A percentile compares a stretch with the other conserved stretches of the same genome.
phyloP scores from a whole-genome alignment of 2,797 vertebrate genomes.

The Sphaeramia orbicularis region DNA sequence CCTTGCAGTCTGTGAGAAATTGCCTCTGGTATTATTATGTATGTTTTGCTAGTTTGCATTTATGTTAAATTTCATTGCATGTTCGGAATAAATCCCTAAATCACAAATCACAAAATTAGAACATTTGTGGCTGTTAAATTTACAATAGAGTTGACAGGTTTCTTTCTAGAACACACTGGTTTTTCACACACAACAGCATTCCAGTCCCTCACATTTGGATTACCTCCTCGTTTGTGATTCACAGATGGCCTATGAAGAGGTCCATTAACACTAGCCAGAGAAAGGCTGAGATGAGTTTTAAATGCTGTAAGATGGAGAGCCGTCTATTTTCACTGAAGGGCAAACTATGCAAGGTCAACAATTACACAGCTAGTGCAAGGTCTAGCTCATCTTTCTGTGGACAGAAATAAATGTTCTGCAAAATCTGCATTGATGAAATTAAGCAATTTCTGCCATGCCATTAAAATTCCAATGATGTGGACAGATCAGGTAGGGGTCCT shows the following conservation, averaged over 20 bases:
- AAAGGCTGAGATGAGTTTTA: constrained; percentile 72
- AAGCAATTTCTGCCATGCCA: constrained; percentile 41
- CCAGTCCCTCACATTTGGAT: constrained; percentile 54
- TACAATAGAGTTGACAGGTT: constrained; percentile 30
- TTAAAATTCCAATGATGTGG: constrained; percentile 71
- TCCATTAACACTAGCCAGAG: constrained; percentile 68
- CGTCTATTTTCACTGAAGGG: constrained; percentile 61
- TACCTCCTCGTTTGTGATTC: constrained; percentile 47
- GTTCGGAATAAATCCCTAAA: too few relatives aligned
- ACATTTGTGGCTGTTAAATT: constrained; percentile 25
- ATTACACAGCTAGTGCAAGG: constrained; percentile 40
- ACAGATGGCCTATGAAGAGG: constrained; percentile 71
- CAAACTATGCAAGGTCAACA: constrained; percentile 65
- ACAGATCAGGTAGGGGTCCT: constrained; percentile 62
- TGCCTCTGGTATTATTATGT: too few relatives aligned
- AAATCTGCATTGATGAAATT: constrained; percentile 60
- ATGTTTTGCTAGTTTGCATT: too few relatives aligned
- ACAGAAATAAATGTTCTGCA: constrained; percentile 39
- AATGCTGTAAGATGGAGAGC: constrained; percentile 61
- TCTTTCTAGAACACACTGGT: constrained; percentile 48
- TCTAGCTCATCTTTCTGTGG: constrained; percentile 23
- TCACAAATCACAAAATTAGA: too few relatives aligned
- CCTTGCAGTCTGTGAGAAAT: too few relatives aligned
- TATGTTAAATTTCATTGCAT: too few relatives aligned
- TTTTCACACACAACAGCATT: constrained; percentile 57